Evolutionary conservation across 2,888 invertebrate species (phyloP).

Genomic region (Trichopoda pennipes): DNA sequence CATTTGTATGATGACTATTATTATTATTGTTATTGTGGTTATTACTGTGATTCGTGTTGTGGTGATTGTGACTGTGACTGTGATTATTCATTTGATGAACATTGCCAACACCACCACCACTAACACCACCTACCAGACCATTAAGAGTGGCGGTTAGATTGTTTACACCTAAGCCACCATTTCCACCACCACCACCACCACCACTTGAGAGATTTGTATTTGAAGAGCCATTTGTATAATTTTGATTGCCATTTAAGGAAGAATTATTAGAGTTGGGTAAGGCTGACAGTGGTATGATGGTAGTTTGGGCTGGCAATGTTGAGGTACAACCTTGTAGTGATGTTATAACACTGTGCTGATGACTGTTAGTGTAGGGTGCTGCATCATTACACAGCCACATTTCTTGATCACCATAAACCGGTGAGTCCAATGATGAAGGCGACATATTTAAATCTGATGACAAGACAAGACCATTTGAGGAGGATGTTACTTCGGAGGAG

Average conservation of each 20-base stretch:
- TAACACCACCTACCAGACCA: conserved; percentile 36
- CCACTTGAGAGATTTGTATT: conserved; percentile 50
- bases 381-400: conserved; percentile 87
- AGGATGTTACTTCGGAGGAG: conserved; percentile 89
- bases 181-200: conserved; percentile 17
- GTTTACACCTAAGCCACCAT: conserved; percentile 18
- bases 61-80: conserved; percentile 13
- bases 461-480: conserved; percentile 84
- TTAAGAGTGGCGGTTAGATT: conserved; percentile 53
- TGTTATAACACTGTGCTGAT: conserved; percentile 81
- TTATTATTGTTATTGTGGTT: conserved; percentile 48
- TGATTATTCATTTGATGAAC: conserved; percentile 47
- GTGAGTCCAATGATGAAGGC: conserved; percentile 87
- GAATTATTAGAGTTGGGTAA: conserved; percentile 68
- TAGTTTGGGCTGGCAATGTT: conserved; percentile 81
- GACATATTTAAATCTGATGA: conserved; percentile 88
- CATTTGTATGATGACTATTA: conserved; percentile 57
- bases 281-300: conserved; percentile 83
- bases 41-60: conserved; percentile 41
- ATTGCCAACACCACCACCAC: not conserved
- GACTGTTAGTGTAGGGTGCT: conserved; percentile 75
- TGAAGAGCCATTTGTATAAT: conserved; percentile 57
- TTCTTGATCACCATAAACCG: conserved; percentile 90
- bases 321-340: conserved; percentile 82
- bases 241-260: conserved; percentile 55